phyloP scores from a whole-genome alignment of 64 coral and sea anemone genomes.

The Montipora capricornis region DNA sequence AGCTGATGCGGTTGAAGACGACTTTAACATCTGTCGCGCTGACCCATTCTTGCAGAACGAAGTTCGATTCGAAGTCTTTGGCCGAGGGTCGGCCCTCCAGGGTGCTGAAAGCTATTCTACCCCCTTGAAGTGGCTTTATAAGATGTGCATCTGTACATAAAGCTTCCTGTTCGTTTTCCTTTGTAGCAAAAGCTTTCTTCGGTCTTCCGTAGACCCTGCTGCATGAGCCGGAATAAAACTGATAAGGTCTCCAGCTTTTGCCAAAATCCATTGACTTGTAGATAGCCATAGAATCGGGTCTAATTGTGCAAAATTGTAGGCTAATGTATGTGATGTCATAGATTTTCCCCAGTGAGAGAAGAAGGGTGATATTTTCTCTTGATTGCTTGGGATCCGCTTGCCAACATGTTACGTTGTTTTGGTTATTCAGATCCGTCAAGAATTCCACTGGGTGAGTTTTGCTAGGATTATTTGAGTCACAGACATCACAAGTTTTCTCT shows the following conservation, averaged over 20 bases:
- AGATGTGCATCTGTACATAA: slow-evolving; percentile 94
- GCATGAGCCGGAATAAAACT: slow-evolving; percentile 91
- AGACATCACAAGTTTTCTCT: slow-evolving; percentile 70
- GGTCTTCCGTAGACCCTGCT: slow-evolving; percentile 62
- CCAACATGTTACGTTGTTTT: slow-evolving; percentile 93
- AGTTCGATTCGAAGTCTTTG: slow-evolving; percentile 67
- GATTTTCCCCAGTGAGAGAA: slow-evolving; percentile 81
- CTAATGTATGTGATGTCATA: slow-evolving; percentile 97
- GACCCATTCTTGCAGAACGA: slow-evolving; percentile 87
- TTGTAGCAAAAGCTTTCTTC: slow-evolving; percentile 65
- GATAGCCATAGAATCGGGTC: slow-evolving; percentile 97
- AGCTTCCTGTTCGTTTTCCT: slow-evolving; percentile 86
- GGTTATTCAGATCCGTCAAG: slow-evolving; percentile 86
- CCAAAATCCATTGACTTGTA: slow-evolving; percentile 96
- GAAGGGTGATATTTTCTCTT: slow-evolving; percentile 74
- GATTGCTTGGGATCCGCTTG: slow-evolving; percentile 84
- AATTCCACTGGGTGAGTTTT: slow-evolving; percentile 67
- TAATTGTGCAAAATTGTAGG: slow-evolving; percentile 82
- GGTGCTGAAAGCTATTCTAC: slow-evolving; percentile 90
- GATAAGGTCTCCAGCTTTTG: slow-evolving; percentile 93
- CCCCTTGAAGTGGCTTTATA: slow-evolving; percentile 84
- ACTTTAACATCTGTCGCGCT: slow-evolving; percentile 96
- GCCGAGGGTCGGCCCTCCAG: slow-evolving; percentile 83
- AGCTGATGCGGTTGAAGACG: slow-evolving; percentile 91
- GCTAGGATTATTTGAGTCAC: slow-evolving; percentile 62